Conservation (phyloP, 2,113 vertebrate species). For the Choloepus hoffmanni region DNA sequence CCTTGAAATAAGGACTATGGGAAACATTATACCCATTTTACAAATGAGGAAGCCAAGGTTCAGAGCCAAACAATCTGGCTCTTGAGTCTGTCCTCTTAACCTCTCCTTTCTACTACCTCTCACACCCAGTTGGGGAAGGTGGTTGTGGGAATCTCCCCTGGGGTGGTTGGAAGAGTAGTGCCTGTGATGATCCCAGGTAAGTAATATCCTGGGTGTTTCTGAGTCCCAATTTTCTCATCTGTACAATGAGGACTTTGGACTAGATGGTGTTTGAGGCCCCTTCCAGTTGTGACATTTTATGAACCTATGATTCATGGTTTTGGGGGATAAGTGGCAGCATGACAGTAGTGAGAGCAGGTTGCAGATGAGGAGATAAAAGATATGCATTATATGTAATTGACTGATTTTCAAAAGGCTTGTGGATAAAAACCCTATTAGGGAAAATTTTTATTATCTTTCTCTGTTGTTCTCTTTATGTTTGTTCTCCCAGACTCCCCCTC, state of each 20-base stretch:
- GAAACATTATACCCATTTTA: neutral
- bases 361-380: conserved; percentile 57
- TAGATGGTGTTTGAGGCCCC: conserved; percentile 37
- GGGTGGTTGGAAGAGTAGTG: neutral
- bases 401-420: conserved; percentile 71
- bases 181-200: neutral
- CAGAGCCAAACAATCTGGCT: neutral
- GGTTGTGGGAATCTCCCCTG: neutral
- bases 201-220: neutral
- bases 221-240: conserved; percentile 52
- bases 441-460: conserved; percentile 66
- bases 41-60: neutral
- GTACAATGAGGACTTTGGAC: neutral
- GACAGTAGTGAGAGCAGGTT: neutral
- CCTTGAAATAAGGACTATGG: neutral
- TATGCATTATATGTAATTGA: conserved; percentile 63
- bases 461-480: conserved; percentile 59
- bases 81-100: neutral
- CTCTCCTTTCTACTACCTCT: neutral
- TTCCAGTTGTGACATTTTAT: conserved; percentile 56
- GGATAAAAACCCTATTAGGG: conserved; percentile 65
- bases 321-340: neutral
- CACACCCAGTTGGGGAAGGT: neutral
- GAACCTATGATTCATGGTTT: conserved; percentile 60
- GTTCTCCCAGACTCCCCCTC: neutral